Base-by-base conservation (phyloP, 1,140 invertebrate species). In the Apis florea region DNA sequence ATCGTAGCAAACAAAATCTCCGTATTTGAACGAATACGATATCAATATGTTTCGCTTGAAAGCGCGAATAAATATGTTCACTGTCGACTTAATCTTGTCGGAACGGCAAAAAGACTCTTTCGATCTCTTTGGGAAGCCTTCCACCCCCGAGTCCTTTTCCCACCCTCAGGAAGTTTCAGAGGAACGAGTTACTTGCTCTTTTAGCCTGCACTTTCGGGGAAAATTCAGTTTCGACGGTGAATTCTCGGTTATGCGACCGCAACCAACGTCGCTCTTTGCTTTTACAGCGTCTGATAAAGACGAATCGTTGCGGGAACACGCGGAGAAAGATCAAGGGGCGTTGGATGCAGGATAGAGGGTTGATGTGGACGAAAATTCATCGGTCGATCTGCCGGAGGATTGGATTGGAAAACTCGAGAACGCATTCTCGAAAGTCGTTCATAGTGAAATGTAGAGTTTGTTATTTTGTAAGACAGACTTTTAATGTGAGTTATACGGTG, bases 181-280 rank as follows among this genome's bases (percentile, higher is more conserved):
- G 77, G 89, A 91, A 79, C 78, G 87, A 90, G 87, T 92, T 91
- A 92, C 84, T 87, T 82, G 89, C 80, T 89, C 87, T 89, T 92
- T 91, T 90, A 89, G 89, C 61, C 75, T 85, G 84, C 85, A 90
- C 90, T 90, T 90, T 85, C 61, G 72, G 19, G 82, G 86, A 86
- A 91, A 92, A 91, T 90, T 85, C 78, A 89, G 80, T 90, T 91
- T 90, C 64, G 6, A 64, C 71, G 24, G 66, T 71, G 84, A 87
- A 89, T 89, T 89, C 85, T 83, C 74, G 61, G 31, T 47, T 51
- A 31, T 53, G 68, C 75, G 59, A 59, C 54, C 73, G 49, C 63
- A 13, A 1, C 53, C 24, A 26, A 19, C 51, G 24, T 24, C 26
- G 6, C 56, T 64, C 24, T 49, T 56, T 56, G 56, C 59, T 64